Evolutionary conservation across 2,113 vertebrate genomes (phyloP), one percentile per base, ranked within the genome.

Genomic region (Myotis brandtii): DNA sequence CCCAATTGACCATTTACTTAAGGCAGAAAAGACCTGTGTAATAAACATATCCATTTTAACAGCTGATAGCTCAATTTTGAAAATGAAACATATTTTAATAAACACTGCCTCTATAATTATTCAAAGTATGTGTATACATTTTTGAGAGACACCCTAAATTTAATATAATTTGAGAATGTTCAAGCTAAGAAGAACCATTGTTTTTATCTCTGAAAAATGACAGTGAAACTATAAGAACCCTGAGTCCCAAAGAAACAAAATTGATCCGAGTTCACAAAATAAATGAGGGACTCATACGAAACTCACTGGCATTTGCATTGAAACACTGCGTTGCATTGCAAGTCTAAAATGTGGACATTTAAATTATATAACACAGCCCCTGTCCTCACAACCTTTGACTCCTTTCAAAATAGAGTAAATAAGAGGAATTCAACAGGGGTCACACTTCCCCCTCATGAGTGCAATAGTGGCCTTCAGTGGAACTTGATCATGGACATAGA

Each of bases 181-280:
- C 77, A 85, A 37, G 32, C 18, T 20, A 75, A 34, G 3, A 86
- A 32, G 37, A 80, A 79, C 12, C 80, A 85, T 18, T 52, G 11
- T 9, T 56, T 86, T 86, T 73, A 34, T 12, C 50, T 62, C 72
- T 62, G 2, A 90, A 69, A 79, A 69, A 23, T 20, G 76, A 85
- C 37, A 48, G 40, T 0, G 4, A 81, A 69, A 72, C 48, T 30
- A 85, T 7, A 20, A 90, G 50, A 83, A 90, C 21, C 27, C 17
- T 56, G 37, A 84, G 20, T 85, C 52, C 64, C 93, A 85, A 50
- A 62, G 52, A 72, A 90, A 79, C 32, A 77, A 88, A 82, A 62
- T 43, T 32, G 56, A 82, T 82, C 25, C 4, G 1, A 62, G 56
- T 82, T 64, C 37, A 18, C 37, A 82, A 62, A 62, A 82, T 40